A percentile compares a stretch with the other conserved stretches of the same genome.
These are phyloP conservation scores for Amiota minor DNA, from an alignment of 2,888 invertebrate species.

Conservation along the genomic window DNA sequence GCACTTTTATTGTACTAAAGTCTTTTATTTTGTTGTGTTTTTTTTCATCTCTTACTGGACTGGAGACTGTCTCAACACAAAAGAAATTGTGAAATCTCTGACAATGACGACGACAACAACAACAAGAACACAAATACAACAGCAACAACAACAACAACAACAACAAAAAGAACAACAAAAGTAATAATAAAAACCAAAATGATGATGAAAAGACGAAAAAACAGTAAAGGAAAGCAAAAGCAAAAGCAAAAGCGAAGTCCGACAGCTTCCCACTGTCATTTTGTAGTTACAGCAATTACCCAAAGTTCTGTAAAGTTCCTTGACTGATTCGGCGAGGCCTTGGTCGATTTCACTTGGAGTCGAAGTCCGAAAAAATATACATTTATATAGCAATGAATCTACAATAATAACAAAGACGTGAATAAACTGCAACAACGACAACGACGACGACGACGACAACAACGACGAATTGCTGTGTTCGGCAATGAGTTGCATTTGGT, in stretches of 20 bases:
- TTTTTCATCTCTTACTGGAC: background rate
- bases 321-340: slow-evolving; percentile 34
- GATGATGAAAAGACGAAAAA: too few species aligned
- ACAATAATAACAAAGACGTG: background rate
- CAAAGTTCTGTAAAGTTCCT: slow-evolving; percentile 30
- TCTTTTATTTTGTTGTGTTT: too few species aligned
- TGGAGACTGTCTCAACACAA: slow-evolving; percentile 23
- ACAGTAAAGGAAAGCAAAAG: background rate
- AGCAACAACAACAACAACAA: too few species aligned
- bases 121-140: background rate
- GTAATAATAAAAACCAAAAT: too few species aligned
- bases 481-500: background rate
- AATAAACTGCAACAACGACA: slow-evolving; percentile 4
- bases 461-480: slow-evolving; percentile 16
- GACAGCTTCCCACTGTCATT: background rate
- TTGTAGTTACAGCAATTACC: slow-evolving; percentile 19
- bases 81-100: slow-evolving; percentile 25
- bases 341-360: background rate
- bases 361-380: slow-evolving; percentile 24
- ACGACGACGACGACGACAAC: background rate
- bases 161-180: too few species aligned
- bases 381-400: slow-evolving; percentile 14
- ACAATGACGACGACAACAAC: background rate
- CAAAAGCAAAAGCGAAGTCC: background rate
- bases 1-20: background rate